Conservation (phyloP, 2,113 vertebrate species). For the Promerops cafer region DNA sequence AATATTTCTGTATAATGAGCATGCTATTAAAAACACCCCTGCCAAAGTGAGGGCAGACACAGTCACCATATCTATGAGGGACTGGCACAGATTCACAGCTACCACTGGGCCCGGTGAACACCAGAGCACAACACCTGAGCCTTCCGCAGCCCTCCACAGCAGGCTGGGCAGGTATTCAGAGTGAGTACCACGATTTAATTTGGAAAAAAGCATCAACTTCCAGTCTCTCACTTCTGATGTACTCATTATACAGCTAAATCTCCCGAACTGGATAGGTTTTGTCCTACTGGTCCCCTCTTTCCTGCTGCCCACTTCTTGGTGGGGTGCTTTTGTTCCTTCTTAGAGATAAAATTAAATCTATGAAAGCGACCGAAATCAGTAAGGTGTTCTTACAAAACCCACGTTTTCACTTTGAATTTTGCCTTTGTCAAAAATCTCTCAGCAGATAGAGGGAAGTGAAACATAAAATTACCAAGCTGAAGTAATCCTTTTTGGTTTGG, state of each 20-base stretch:
- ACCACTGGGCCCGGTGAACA: background rate
- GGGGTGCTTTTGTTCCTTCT: slow-evolving; percentile 50
- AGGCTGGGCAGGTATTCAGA: background rate
- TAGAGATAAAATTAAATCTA: slow-evolving; percentile 57
- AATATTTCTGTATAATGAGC: slow-evolving; percentile 66
- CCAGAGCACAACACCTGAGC: background rate
- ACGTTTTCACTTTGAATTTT: slow-evolving; percentile 58
- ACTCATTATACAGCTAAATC: slow-evolving; percentile 64
- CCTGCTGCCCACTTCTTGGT: slow-evolving; percentile 11
- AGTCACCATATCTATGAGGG: slow-evolving; percentile 19
- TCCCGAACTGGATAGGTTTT: slow-evolving; percentile 1
- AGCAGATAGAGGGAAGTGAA: background rate
- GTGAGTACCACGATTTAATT: background rate
- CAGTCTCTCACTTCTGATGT: slow-evolving; percentile 51
- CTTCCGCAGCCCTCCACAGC: background rate
- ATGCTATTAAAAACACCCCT: slow-evolving; percentile 58
- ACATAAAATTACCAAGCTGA: slow-evolving; percentile 39
- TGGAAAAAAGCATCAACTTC: background rate
- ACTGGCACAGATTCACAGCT: background rate
- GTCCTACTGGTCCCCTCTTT: background rate
- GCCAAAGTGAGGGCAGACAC: slow-evolving; percentile 35
- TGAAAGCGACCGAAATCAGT: slow-evolving; percentile 32
- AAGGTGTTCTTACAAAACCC: slow-evolving; percentile 47
- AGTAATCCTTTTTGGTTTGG: slow-evolving; percentile 20
- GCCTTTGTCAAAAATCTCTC: slow-evolving; percentile 48